Base-by-base conservation (phyloP, 1,140 invertebrate species). In the Hyles vespertilio region DNA sequence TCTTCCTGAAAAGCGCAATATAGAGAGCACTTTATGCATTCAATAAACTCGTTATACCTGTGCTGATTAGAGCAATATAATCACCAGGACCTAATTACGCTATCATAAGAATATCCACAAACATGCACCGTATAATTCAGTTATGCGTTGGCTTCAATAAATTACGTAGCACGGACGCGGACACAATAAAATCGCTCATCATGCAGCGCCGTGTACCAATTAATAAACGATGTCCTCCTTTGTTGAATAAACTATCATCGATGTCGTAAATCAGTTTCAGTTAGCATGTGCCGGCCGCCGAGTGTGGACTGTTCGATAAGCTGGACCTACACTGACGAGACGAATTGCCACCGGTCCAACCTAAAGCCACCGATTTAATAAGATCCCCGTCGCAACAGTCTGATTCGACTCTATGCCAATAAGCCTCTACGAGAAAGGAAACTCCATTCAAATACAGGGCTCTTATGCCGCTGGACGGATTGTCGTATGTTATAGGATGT, bases 221-320 rank as follows among this genome's bases (percentile, higher is more conserved):
- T 64, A 70, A 64, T 70, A 62, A 63, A 59, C 59, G 51, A 58
- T 57, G 63, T 72, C 59, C 67, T 63, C 67, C 60, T 65, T 61
- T 66, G 66, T 64, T 69, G 65, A 71, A 76, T 72, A 72, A 77
- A 77, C 71, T 72, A 70, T 79, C 72, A 73, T 64, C 67, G 61
- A 63, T 58, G 69, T 70, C 72, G 70, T 81, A 84, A 77, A 84
- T 84, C 76, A 79, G 77, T 77, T 80, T 80, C 74, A 80, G 76
- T 76, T 77, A 70, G 69, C 71, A 78, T 74, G 69, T 71, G 69
- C 69, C 61, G 63, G 67, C 57, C 36, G 59, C 58, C 58, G 69
- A 69, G 69, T 79, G 78, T 75, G 72, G 70, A 72, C 61, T 70
- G 71, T 50, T 71, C 68, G 81, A 80, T 84, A 81, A 84, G 77